phyloP scores from a whole-genome alignment of 2,888 invertebrate genomes.

The Orgyia antiqua region DNA sequence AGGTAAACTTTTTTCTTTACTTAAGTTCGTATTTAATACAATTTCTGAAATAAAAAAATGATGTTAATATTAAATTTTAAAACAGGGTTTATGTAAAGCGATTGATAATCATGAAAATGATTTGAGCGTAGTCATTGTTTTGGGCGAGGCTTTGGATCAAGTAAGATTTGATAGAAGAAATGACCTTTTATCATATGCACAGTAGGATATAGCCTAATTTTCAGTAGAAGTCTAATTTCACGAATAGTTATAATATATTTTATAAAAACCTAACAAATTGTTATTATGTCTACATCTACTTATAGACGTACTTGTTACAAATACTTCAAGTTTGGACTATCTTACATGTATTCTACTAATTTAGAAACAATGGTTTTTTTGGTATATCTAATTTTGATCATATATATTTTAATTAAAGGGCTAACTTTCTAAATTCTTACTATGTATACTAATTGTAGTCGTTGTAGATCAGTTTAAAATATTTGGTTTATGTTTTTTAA shows the following conservation, averaged over 20 bases:
- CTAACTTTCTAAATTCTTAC: slow-evolving; percentile 29
- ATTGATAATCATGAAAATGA: slow-evolving; percentile 85
- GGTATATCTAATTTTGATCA: slow-evolving; percentile 37
- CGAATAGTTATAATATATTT: slow-evolving; percentile 36
- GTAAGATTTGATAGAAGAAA: slow-evolving; percentile 77
- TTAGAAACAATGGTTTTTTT: slow-evolving; percentile 36
- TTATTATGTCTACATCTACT: slow-evolving; percentile 15
- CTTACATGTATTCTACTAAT: slow-evolving; percentile 36
- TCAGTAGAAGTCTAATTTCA: slow-evolving; percentile 68
- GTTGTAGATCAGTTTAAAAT: slow-evolving; percentile 65
- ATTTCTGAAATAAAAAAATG: slow-evolving; percentile 8
- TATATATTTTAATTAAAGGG: slow-evolving; percentile 18
- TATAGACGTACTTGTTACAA: slow-evolving; percentile 14
- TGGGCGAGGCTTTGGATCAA: slow-evolving; percentile 90
- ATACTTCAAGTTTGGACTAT: slow-evolving; percentile 20
- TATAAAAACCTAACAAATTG: slow-evolving; percentile 38
- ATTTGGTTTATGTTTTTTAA: slow-evolving; percentile 5
- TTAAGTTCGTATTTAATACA: slow-evolving; percentile 1
- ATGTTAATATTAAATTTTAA: slow-evolving; percentile 49
- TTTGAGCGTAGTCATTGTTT: slow-evolving; percentile 83
- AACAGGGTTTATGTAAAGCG: slow-evolving; percentile 86
- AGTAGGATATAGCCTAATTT: slow-evolving; percentile 64
- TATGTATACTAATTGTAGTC: slow-evolving; percentile 57
- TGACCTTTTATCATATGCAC: slow-evolving; percentile 45
- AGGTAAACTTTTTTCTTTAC: slow-evolving; percentile 75